Evolutionary conservation across 2,113 vertebrate species (phyloP).

Genomic region (Paradisaea rubra): DNA sequence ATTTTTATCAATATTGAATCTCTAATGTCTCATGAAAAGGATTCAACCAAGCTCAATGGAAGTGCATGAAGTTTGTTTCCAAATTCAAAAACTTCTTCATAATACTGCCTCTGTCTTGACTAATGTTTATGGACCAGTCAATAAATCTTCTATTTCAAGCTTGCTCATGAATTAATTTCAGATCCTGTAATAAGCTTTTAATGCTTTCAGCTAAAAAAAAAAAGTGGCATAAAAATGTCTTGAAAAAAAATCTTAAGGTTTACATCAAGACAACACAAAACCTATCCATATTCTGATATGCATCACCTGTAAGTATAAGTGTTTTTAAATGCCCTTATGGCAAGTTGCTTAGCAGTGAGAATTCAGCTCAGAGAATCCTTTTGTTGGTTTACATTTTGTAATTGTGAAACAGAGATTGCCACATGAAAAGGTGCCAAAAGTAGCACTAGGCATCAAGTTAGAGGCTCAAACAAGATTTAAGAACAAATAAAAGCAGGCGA

Average conservation of each 20-base stretch:
- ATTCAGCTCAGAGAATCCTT: background rate
- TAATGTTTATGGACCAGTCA: background rate
- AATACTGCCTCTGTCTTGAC: background rate
- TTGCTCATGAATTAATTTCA: background rate
- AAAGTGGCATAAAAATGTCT: background rate
- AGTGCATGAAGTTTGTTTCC: background rate
- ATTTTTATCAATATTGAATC: background rate
- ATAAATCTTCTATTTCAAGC: background rate
- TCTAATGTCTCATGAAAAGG: background rate
- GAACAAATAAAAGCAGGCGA: constrained; percentile 34
- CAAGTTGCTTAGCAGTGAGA: constrained; percentile 4
- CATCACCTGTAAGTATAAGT: background rate
- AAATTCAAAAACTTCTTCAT: background rate
- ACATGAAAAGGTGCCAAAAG: background rate
- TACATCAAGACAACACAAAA: background rate
- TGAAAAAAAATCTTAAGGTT: background rate
- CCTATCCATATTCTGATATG: background rate
- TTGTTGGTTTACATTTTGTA: background rate
- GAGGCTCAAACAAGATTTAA: constrained; percentile 31
- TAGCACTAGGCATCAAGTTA: background rate
- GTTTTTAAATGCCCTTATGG: background rate
- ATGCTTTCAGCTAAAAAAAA: background rate
- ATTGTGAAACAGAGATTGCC: background rate
- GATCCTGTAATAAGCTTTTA: background rate
- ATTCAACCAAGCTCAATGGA: background rate